Evolutionary conservation across 2,888 invertebrate species (phyloP).

Genomic region (Epinotia ramella): DNA sequence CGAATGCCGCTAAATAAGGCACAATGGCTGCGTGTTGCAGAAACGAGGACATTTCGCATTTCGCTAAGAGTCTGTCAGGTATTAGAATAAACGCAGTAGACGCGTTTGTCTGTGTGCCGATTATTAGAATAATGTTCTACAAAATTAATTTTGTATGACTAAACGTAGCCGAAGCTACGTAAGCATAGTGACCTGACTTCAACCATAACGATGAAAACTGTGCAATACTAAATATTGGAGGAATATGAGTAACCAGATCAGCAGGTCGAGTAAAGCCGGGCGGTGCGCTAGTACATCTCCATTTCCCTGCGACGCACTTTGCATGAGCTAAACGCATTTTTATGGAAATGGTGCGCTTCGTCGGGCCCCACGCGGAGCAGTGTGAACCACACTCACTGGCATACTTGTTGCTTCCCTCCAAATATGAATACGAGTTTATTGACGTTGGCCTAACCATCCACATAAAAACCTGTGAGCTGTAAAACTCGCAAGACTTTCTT

Average conservation of each 20-base stretch:
- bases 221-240: neutral
- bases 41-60: conserved; percentile 17
- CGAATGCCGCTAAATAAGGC: conserved; percentile 34
- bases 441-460: neutral
- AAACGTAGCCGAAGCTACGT: neutral
- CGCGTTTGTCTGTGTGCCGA: conserved; percentile 5
- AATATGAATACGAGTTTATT: neutral
- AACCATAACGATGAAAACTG: neutral
- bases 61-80: conserved; percentile 17
- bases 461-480: too few relatives aligned
- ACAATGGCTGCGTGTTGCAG: conserved; percentile 39
- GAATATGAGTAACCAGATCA: neutral
- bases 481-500: too few relatives aligned
- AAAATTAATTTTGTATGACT: neutral
- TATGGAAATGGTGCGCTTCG: conserved; percentile 31
- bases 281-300: conserved; percentile 1
- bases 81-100: neutral
- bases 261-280: neutral
- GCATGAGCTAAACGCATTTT: conserved; percentile 39
- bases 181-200: neutral
- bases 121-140: neutral
- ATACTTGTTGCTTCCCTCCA: conserved; percentile 7
- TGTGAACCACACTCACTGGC: neutral
- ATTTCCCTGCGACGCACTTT: conserved; percentile 19
- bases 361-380: conserved; percentile 2